Evolutionary conservation across 1,140 invertebrate species (phyloP).

Genomic region (Bombus cullumanus): DNA sequence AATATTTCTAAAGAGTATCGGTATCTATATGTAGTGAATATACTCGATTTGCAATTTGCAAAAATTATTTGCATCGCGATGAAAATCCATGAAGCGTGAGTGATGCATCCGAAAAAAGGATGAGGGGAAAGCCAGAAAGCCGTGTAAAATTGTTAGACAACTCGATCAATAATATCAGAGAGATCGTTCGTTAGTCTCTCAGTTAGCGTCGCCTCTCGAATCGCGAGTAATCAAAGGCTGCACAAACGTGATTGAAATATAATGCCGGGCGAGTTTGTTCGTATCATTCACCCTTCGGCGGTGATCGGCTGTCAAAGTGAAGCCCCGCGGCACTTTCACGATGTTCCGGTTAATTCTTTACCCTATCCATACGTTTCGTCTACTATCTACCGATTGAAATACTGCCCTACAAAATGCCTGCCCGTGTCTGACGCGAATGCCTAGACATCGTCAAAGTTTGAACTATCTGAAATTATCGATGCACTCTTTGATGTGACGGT

Average conservation of each 20-base stretch:
- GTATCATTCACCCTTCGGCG: constrained; percentile 64
- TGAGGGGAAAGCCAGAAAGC: constrained; percentile 24
- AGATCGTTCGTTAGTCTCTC: constrained; percentile 67
- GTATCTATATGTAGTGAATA: background rate
- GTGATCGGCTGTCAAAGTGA: constrained; percentile 62
- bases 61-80: constrained; percentile 4
- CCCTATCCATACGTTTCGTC: constrained; percentile 57
- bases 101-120: constrained; percentile 15
- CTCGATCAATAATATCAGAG: constrained; percentile 69
- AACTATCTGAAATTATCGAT: background rate
- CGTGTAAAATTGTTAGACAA: constrained; percentile 68
- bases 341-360: constrained; percentile 66
- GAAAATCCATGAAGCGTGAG: background rate
- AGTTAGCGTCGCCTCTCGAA: constrained; percentile 67
- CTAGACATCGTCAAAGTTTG: no score
- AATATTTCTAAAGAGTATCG: background rate
- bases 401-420: constrained; percentile 52
- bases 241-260: constrained; percentile 70
- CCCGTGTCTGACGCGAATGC: background rate
- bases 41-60: background rate
- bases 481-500: background rate
- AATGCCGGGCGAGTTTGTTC: constrained; percentile 67
- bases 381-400: constrained; percentile 47
- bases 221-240: constrained; percentile 69
- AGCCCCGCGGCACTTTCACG: constrained; percentile 60